Conservation (phyloP, 2,113 vertebrate genomes). For the Megalops atlanticus region DNA sequence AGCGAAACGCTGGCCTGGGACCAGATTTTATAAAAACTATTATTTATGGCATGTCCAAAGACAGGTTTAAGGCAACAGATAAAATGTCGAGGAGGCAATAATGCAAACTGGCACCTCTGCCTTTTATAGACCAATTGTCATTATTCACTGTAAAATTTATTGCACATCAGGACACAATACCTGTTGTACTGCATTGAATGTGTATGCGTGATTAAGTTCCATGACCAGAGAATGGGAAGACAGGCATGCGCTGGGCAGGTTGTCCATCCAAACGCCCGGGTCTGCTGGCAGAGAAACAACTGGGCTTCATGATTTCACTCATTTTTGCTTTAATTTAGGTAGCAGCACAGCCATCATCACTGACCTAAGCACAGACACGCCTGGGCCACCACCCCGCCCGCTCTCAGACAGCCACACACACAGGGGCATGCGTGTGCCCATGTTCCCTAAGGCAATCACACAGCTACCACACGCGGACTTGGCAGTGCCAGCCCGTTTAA, state of each 20-base stretch:
- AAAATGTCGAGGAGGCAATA: background rate
- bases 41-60: too few relatives aligned
- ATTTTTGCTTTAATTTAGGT: slow-evolving; percentile 66
- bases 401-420: slow-evolving; percentile 27
- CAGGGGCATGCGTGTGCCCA: background rate
- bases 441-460: slow-evolving; percentile 3
- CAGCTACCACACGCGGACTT: background rate
- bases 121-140: too few relatives aligned
- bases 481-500: background rate
- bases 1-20: slow-evolving; percentile 43
- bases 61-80: background rate
- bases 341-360: slow-evolving; percentile 60
- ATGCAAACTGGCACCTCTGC: background rate
- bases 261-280: background rate
- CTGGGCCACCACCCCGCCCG: too few relatives aligned
- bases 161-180: too few relatives aligned
- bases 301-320: slow-evolving; percentile 37
- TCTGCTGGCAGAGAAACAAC: slow-evolving; percentile 5
- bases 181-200: too few relatives aligned
- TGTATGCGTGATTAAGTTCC: too few relatives aligned
- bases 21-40: slow-evolving; percentile 38
- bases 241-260: too few relatives aligned
- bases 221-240: too few relatives aligned
- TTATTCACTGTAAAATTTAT: too few relatives aligned
- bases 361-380: slow-evolving; percentile 50